A percentile compares a stretch with the other conserved stretches of the same genome.
phyloP scores from a whole-genome alignment of 2,113 vertebrate species.

The Xenus cinereus region DNA sequence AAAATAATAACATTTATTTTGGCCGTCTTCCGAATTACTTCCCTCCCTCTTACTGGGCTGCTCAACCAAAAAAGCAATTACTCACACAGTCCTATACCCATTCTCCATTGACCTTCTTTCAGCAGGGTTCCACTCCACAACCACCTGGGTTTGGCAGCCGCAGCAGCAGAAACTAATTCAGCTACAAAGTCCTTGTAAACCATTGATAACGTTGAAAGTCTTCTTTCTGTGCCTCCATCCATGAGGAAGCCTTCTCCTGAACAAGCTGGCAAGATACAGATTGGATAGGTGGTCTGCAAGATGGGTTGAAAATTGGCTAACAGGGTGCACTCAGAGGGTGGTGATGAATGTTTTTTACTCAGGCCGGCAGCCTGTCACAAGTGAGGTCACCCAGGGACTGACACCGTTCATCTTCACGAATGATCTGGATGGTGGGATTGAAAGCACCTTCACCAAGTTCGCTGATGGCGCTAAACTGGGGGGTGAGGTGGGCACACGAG shows the following conservation, averaged over 20 bases:
- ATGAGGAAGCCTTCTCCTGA: background rate
- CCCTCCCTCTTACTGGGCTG: background rate
- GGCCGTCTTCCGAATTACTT: background rate
- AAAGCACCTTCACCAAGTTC: background rate
- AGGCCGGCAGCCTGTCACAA: background rate
- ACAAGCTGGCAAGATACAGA: background rate
- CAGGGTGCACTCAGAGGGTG: background rate
- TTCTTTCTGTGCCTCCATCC: background rate
- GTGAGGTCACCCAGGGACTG: background rate
- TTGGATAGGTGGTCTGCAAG: background rate
- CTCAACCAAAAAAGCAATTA: background rate
- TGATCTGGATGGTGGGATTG: background rate
- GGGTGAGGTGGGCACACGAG: background rate
- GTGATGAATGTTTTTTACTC: background rate
- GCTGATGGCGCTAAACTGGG: background rate
- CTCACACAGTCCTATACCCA: background rate
- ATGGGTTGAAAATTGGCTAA: background rate
- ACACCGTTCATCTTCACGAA: background rate
- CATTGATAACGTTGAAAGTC: background rate
- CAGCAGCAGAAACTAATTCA: background rate
- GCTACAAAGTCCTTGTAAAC: background rate
- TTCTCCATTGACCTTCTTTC: background rate
- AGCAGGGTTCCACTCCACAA: background rate
- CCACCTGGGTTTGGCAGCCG: background rate
- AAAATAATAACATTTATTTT: background rate